Percentiles rank a stretch among this genome's conserved stretches.
Evolutionary conservation across 2,888 invertebrate species (phyloP).

Genomic region (Oscheius onirici): DNA sequence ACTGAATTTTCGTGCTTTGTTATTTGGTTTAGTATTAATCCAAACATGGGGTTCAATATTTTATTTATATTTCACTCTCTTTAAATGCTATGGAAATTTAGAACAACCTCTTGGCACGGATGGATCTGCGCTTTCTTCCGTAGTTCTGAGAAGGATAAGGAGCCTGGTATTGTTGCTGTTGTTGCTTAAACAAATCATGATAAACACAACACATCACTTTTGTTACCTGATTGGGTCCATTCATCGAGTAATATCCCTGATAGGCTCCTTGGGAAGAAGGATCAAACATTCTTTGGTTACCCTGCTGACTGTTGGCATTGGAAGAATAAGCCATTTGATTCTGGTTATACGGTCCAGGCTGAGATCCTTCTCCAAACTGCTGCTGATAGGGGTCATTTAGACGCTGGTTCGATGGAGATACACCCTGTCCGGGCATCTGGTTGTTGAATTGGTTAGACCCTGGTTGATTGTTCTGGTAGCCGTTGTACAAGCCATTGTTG

Average conservation of each 20-base stretch:
- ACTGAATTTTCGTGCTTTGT: neutral
- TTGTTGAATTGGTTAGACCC: neutral
- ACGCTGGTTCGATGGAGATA: neutral
- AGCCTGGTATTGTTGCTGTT: neutral
- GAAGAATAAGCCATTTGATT: neutral
- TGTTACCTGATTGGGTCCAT: neutral
- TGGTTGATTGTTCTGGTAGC: neutral
- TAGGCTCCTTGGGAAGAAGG: neutral
- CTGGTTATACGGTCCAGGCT: neutral
- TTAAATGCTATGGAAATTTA: conserved; percentile 11
- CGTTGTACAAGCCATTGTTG: neutral
- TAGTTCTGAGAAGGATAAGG: neutral
- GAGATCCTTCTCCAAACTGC: conserved; percentile 8
- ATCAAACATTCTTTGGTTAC: neutral
- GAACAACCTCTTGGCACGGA: conserved; percentile 29
- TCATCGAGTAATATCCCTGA: conserved; percentile 13
- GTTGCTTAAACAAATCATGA: neutral
- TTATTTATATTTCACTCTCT: conserved; percentile 7
- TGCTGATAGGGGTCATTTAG: conserved; percentile 9
- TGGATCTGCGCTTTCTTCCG: conserved; percentile 21
- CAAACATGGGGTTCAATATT: conserved; percentile 4
- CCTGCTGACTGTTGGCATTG: no score
- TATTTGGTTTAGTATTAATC: neutral
- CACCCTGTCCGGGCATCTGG: conserved; percentile 3
- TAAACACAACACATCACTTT: neutral